phyloP scores from a whole-genome alignment of 2,888 invertebrate genomes.

The Megaustenia siamemsis region DNA sequence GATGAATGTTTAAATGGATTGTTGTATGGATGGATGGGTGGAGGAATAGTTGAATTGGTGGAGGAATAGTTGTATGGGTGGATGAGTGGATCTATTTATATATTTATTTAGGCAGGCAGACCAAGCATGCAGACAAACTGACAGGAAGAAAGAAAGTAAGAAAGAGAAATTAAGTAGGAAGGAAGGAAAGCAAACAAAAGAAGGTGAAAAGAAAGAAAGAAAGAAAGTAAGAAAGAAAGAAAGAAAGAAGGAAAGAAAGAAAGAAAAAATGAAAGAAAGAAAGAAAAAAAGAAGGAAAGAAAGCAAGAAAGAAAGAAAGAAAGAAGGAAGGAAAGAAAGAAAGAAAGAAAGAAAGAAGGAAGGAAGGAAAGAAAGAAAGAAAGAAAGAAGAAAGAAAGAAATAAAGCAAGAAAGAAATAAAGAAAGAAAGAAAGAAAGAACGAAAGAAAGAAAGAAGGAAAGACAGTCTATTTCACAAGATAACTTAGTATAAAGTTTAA shows the following conservation, averaged over 20 bases:
- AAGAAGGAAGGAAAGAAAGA: background rate
- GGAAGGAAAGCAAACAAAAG: too few relatives aligned
- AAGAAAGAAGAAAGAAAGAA: background rate
- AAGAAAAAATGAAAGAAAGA: background rate
- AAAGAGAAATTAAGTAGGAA: background rate
- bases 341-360: background rate
- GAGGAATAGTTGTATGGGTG: too few relatives aligned
- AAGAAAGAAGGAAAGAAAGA: background rate
- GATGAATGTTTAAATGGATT: too few relatives aligned
- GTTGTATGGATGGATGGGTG: too few relatives aligned
- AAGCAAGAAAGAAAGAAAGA: background rate
- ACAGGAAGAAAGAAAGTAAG: background rate
- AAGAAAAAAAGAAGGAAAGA: background rate
- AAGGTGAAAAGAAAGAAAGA: background rate
- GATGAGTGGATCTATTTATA: too few relatives aligned
- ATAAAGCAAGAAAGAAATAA: background rate
- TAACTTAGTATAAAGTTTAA: too few relatives aligned
- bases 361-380: background rate
- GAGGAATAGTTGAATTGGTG: too few relatives aligned
- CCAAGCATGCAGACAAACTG: background rate
- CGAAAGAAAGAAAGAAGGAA: too few relatives aligned
- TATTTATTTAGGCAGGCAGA: too few relatives aligned
- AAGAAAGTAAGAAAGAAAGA: background rate
- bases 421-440: conserved; percentile 1
- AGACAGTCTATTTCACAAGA: too few relatives aligned